Percentiles rank a stretch among this genome's conserved stretches.
phyloP scores from a whole-genome alignment of 1,140 invertebrate species.

The Drosophila mojavensis region DNA sequence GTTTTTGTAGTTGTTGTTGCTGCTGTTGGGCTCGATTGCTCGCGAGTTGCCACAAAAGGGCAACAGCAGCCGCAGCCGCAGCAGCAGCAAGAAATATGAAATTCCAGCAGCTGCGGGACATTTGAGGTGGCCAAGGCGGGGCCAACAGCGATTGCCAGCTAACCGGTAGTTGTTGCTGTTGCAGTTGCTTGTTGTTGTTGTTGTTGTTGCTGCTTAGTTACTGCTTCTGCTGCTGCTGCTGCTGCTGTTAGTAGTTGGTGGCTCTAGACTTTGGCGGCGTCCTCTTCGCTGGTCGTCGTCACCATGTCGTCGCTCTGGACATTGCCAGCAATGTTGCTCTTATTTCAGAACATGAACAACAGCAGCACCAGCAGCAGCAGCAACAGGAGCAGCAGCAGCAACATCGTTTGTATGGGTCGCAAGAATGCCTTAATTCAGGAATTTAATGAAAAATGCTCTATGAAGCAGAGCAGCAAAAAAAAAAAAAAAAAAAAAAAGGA shows the following conservation, averaged over 20 bases:
- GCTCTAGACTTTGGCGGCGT: constrained; percentile 58
- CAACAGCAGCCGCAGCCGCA: constrained; percentile 42
- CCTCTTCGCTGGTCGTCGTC: constrained; percentile 53
- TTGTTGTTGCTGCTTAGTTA: not conserved
- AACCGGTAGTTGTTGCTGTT: constrained; percentile 46
- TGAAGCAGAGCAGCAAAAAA: constrained; percentile 68
- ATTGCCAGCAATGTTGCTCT: constrained; percentile 76
- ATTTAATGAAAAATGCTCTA: constrained; percentile 83
- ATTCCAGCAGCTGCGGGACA: constrained; percentile 59
- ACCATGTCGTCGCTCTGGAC: constrained; percentile 76
- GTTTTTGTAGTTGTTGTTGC: not conserved
- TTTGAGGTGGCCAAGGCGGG: constrained; percentile 43
- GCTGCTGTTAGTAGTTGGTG: constrained; percentile 23
- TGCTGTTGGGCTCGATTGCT: constrained; percentile 10
- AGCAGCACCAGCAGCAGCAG: constrained; percentile 19
- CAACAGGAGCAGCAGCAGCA: constrained; percentile 33
- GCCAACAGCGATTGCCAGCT: constrained; percentile 27
- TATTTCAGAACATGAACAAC: constrained; percentile 76
- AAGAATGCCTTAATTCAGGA: constrained; percentile 55
- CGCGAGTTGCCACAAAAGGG: constrained; percentile 61
- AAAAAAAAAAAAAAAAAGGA: constrained; percentile 46
- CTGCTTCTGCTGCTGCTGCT: constrained; percentile 9
- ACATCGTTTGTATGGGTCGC: constrained; percentile 48
- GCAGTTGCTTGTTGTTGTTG: constrained; percentile 18
- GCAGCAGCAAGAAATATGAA: constrained; percentile 60